These are phyloP conservation scores for Drosophila funebris DNA, from an alignment of 1,140 invertebrate species.

Conservation along the genomic window DNA sequence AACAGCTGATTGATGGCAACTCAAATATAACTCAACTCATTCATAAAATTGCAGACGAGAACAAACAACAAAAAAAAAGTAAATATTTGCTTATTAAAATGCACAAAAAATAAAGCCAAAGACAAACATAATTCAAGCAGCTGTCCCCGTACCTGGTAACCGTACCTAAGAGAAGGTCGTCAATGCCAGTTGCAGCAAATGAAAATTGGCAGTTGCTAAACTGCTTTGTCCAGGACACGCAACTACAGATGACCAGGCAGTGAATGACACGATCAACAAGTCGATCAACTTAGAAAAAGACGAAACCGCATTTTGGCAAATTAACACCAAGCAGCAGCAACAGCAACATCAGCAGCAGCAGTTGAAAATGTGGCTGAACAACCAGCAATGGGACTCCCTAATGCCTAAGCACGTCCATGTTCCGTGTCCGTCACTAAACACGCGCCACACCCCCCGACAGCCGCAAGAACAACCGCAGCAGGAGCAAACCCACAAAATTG, in stretches of 20 bases:
- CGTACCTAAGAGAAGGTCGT: too few species aligned
- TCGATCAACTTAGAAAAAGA: constrained; percentile 56
- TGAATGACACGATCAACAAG: constrained; percentile 52
- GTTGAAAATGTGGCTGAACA: neutral
- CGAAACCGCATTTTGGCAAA: constrained; percentile 75
- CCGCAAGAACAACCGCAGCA: neutral
- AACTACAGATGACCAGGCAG: constrained; percentile 14
- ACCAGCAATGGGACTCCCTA: constrained; percentile 59
- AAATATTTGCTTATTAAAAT: constrained; percentile 73
- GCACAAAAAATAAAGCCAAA: constrained; percentile 20
- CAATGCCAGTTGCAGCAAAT: constrained; percentile 69
- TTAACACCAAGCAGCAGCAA: constrained; percentile 61
- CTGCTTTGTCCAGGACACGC: constrained; percentile 48
- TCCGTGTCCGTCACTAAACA: constrained; percentile 74
- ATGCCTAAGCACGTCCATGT: constrained; percentile 78
- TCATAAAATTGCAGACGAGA: constrained; percentile 50
- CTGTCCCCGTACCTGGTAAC: too few species aligned
- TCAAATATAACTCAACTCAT: constrained; percentile 44
- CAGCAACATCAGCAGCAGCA: neutral
- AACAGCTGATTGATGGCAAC: constrained; percentile 61
- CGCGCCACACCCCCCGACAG: constrained; percentile 60
- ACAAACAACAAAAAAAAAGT: constrained; percentile 26
- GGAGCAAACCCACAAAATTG: constrained; percentile 14
- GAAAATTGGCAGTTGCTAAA: constrained; percentile 60
- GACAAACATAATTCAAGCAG: constrained; percentile 55